Evolutionary conservation across 2,888 invertebrate species (phyloP).

Genomic region (Drosophila prolongata): DNA sequence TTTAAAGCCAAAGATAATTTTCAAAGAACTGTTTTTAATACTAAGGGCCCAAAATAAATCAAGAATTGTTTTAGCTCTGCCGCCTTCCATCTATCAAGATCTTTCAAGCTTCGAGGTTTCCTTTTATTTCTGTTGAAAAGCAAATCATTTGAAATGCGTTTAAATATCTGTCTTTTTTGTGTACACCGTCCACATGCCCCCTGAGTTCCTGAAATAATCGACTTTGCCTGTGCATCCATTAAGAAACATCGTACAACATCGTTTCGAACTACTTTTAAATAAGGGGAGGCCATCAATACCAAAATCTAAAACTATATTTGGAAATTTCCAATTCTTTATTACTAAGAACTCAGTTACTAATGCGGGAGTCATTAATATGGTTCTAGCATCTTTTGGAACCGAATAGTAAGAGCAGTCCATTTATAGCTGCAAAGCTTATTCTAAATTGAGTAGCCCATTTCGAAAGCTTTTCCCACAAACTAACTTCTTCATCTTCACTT

Average conservation of each 20-base stretch:
- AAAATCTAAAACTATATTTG: constrained; percentile 29
- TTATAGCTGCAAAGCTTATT: too few species aligned
- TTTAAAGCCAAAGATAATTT: too few species aligned
- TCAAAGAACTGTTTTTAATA: too few species aligned
- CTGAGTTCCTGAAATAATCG: constrained; percentile 6
- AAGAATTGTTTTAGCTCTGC: too few species aligned
- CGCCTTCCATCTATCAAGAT: too few species aligned
- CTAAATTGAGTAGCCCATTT: too few species aligned
- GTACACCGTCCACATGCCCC: constrained; percentile 10
- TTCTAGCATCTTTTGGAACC: constrained; percentile 31
- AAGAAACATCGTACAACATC: background rate
- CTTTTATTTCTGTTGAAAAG: too few species aligned
- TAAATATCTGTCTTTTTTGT: constrained; percentile 3
- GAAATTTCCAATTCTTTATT: background rate
- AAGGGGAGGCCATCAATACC: constrained; percentile 41
- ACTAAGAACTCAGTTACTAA: background rate
- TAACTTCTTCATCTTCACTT: too few species aligned
- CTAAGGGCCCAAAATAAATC: too few species aligned
- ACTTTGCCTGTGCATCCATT: constrained; percentile 9
- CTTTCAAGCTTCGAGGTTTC: too few species aligned
- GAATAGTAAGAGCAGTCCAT: too few species aligned
- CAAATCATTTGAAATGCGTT: background rate
- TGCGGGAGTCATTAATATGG: constrained; percentile 19
- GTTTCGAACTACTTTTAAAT: constrained; percentile 11
- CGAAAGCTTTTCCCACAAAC: too few species aligned